phyloP scores from a whole-genome alignment of 1,140 invertebrate genomes.

The Geopemphigus sp. region DNA sequence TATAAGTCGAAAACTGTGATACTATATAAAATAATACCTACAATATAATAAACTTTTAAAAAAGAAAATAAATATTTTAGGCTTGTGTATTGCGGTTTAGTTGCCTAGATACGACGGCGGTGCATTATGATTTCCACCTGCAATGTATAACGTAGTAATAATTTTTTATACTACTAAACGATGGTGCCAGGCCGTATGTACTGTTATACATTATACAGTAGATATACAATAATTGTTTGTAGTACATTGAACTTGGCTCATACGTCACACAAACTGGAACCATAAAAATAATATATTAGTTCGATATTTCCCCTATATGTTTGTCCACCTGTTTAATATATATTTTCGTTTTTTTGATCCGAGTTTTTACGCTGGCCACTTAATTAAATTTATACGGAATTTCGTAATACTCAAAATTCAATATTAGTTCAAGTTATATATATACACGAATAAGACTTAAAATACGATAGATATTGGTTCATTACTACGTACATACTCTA shows the following conservation, averaged over 20 bases:
- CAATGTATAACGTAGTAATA: neutral
- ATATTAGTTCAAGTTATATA: too few species aligned
- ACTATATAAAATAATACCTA: neutral
- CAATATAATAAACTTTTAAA: constrained; percentile 3
- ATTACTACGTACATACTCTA: too few species aligned
- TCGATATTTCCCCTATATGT: neutral
- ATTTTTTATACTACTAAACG: constrained; percentile 20
- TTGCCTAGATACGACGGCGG: constrained; percentile 6
- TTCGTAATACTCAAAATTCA: too few species aligned
- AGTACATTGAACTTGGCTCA: constrained; percentile 50
- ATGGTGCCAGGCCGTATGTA: neutral
- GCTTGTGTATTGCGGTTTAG: constrained; percentile 40
- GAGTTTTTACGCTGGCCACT: too few species aligned
- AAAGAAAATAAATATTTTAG: neutral
- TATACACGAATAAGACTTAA: too few species aligned
- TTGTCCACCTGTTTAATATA: too few species aligned
- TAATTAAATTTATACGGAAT: too few species aligned
- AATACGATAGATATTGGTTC: too few species aligned
- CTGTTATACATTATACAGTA: neutral
- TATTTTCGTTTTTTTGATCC: too few species aligned
- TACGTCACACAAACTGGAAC: constrained; percentile 6
- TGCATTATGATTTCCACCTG: constrained; percentile 27
- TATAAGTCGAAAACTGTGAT: neutral
- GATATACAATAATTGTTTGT: constrained; percentile 3
- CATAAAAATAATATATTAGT: constrained; percentile 7